Percentiles rank a stretch among this genome's conserved stretches.
Conservation (phyloP, 92 coral and sea anemone genomes). For the Zoanthus sansibaricus region DNA sequence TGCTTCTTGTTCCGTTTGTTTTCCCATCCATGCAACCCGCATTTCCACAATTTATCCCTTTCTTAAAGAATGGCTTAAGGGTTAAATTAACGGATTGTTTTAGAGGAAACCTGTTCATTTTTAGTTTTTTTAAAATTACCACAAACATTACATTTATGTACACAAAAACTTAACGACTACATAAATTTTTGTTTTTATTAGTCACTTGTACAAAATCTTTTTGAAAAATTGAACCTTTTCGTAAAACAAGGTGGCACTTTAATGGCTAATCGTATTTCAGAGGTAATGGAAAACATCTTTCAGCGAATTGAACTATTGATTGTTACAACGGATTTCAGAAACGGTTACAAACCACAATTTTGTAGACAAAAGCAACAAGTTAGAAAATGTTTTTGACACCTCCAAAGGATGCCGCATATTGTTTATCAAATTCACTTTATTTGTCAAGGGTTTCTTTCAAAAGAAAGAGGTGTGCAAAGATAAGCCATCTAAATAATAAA, state of each 20-base stretch:
- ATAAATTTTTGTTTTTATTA: slow-evolving; percentile 4
- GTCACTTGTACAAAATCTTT: slow-evolving; percentile 9
- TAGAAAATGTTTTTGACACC: slow-evolving; percentile 10
- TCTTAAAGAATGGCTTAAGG: neutral
- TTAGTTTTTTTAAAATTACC: neutral
- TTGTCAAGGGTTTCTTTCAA: slow-evolving; percentile 8
- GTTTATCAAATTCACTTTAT: slow-evolving; percentile 12
- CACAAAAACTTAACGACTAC: slow-evolving; percentile 2
- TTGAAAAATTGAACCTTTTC: slow-evolving; percentile 1
- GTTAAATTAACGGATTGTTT: neutral
- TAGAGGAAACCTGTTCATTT: slow-evolving; percentile 23
- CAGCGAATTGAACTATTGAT: slow-evolving; percentile 24
- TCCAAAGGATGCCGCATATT: slow-evolving; percentile 38
- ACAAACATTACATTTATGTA: slow-evolving; percentile 26
- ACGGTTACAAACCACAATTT: slow-evolving; percentile 30
- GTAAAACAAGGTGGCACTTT: neutral
- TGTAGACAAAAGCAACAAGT: neutral
- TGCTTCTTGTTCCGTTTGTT: slow-evolving; percentile 15
- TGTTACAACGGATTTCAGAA: slow-evolving; percentile 27
- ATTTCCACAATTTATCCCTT: slow-evolving; percentile 34
- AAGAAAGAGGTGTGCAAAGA: neutral
- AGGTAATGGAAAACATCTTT: slow-evolving; percentile 15
- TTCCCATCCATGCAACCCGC: slow-evolving; percentile 29
- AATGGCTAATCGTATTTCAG: neutral
- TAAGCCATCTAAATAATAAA: neutral